These are phyloP conservation scores for Anguilla japonica DNA, from an alignment of 2,113 vertebrate genomes.

Conservation along the genomic window DNA sequence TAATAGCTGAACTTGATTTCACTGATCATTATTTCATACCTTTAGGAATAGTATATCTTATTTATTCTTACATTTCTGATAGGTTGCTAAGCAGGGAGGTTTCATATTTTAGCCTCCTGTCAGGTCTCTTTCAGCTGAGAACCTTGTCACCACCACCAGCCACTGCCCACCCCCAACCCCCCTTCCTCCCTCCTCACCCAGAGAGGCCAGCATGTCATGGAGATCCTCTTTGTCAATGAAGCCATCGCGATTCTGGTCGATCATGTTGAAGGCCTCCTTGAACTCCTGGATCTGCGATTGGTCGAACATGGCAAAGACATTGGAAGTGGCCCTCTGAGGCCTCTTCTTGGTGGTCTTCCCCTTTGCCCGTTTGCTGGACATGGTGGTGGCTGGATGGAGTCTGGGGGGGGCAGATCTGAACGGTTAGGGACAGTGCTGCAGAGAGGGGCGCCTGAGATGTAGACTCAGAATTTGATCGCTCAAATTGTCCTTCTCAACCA, in stretches of 20 bases:
- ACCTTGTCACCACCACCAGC: background rate
- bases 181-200: conserved; percentile 65
- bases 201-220: conserved; percentile 80
- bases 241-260: conserved; percentile 81
- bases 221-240: conserved; percentile 82
- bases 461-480: too few relatives aligned
- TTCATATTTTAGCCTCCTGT: background rate
- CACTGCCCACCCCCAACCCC: too few relatives aligned
- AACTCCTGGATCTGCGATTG: conserved; percentile 99
- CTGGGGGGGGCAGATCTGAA: background rate
- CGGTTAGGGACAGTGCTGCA: too few relatives aligned
- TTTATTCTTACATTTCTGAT: background rate
- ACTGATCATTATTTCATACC: too few relatives aligned
- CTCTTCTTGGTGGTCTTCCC: conserved; percentile 98
- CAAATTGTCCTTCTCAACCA: too few relatives aligned
- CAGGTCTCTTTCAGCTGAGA: background rate
- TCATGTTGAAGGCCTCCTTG: conserved; percentile 92
- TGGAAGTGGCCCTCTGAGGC: conserved; percentile 96
- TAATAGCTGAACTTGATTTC: too few relatives aligned
- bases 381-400: conserved; percentile 63
- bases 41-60: too few relatives aligned
- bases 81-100: too few relatives aligned
- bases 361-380: conserved; percentile 98
- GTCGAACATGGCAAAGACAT: conserved; percentile 98
- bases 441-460: too few relatives aligned